Evolutionary conservation across 2,888 invertebrate species (phyloP), one percentile per base, ranked within the genome.

Genomic region (Unio pictorum): DNA sequence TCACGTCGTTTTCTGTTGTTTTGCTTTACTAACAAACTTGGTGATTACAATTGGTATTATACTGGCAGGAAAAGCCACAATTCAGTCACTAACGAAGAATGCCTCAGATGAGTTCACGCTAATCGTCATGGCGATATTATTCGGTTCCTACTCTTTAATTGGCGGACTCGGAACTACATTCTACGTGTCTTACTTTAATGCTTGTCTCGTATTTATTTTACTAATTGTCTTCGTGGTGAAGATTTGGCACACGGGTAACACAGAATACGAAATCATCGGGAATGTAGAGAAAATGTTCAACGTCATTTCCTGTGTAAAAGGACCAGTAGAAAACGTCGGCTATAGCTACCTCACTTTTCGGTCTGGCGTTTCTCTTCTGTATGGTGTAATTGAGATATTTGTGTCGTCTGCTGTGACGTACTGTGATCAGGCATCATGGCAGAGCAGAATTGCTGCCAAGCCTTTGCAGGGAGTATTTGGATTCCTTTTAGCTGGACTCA

Each of bases 401-500:
- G 88, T 89, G 61, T 84, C 88, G 66, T 85, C 88, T 34, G 87
- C 87, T 1, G 87, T 87, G 55, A 87, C 87, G 3, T 86, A 86
- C 69, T 86, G 86, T 68, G 90, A 90, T 79, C 89, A 90, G 76
- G 87, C 90, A 0, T 90, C 89, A 55, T 90, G 90, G 90, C 89
- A 90, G 76, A 87, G 87, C 68, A 81, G 88, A 54, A 88, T 89
- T 57, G 89, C 90, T 0, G 88, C 89, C 56, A 90, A 90, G 70
- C 88, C 88, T 5, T 82, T 81, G 8, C 86, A 88, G 74, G 89
- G 89, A 26, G 88, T 89, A 34, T 89, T 86, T 84, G 90, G 89
- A 0, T 90, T 90, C 71, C 81, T 90, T 23, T 73, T 86, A 55
- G 89, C 89, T 2, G 89, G 90, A 0, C 82, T 90, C 6, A 88